Base-by-base conservation (phyloP, 1,140 invertebrate genomes). In the Caenorhabditis remanei region DNA sequence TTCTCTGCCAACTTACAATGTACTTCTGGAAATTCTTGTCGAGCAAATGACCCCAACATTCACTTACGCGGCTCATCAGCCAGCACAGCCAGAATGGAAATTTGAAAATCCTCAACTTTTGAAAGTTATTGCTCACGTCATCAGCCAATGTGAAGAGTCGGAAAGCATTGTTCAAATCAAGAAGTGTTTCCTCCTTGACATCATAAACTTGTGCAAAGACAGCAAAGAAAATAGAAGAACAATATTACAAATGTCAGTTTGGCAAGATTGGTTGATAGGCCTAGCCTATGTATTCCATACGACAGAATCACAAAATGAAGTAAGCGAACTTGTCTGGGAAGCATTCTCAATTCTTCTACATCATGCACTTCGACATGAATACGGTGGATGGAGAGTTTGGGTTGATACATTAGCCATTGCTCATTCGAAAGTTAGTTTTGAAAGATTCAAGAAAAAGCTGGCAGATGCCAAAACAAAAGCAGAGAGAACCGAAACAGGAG, bases 341-440 rank as follows among this genome's bases (percentile, higher is more conserved):
- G 94, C 99, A 84, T 99, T 99, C 94, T 94, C 96, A 6, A 98
- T 99, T 96, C 94, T 99, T 40, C 94, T 99, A 6, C 98, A 99
- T 93, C 98, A 99, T 93, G 98, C 98, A 19, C 98, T 99, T 85
- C 99, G 99, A 93, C 96, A 97, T 92, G 98, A 99, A 93, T 99
- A 98, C 92, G 98, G 98, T n/a, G 98, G 98, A 14, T 99, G 98
- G 98, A 94, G 98, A 89, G 98, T 99, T 13, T 99, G 98, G 98
- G 98, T 99, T 9, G 98, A 99, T 93, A 99, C 98, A 0, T 93
- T 99, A 63, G 98, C 98, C 7, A 99, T 99, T 92, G 96, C 99
- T 19, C 98, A 99, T 94, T 99, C 98, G 1, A 99, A 99, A 95
- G 88, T 91, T 24, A 89, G 89, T 11, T 91, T 85, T 90, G 85